Base-by-base conservation (phyloP, 2,888 invertebrate species). In the Cheilosia scutellata region DNA sequence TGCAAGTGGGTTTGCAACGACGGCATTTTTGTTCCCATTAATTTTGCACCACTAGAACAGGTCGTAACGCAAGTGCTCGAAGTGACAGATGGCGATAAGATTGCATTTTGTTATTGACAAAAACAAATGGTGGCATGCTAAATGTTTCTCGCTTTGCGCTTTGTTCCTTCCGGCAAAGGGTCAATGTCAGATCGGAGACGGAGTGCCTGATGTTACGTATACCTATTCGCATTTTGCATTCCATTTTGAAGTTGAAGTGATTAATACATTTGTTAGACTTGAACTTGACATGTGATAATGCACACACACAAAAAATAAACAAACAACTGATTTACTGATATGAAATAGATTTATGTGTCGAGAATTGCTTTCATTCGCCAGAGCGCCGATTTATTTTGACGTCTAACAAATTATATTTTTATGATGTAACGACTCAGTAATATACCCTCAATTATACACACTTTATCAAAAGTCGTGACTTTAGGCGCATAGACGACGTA, bases 61-160 rank as follows among this genome's bases (percentile, higher is more conserved):
- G 37, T 63, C 33, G 44, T 60, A 77, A 76, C 33, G 44, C 66
- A 77, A 76, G 58, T 66, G 66, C 31, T 65, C 25, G 20, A 33
- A 75, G 25, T 76, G 76, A 77, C 77, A 77, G 77, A 77, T 60
- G 76, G 60, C 44, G 76, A 76, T 60, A 53, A 60, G 68, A 53
- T 72, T 62, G 51, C 53, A 60, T 68, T 51, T 65, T 40, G 58
- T 58, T 57, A 42, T 58, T 76, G 57, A 66, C 51, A 58, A 40
- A 51, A n/a, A 29, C 25, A 65, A 13, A 16, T 7, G n/a, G 9
- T 11, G 5, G 16, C 6, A 1, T 20, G 25, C 6, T 5, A n/a
- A 16, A 27, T 16, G 20, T 16, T 20, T 25, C n/a, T 31, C n/a
- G 11, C 13, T 42, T 53, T 27, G 55, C 53, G 44, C 63, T 74